Evolutionary conservation across 2,888 invertebrate genomes (phyloP).

Genomic region (Eueremaeus valkanovi): DNA sequence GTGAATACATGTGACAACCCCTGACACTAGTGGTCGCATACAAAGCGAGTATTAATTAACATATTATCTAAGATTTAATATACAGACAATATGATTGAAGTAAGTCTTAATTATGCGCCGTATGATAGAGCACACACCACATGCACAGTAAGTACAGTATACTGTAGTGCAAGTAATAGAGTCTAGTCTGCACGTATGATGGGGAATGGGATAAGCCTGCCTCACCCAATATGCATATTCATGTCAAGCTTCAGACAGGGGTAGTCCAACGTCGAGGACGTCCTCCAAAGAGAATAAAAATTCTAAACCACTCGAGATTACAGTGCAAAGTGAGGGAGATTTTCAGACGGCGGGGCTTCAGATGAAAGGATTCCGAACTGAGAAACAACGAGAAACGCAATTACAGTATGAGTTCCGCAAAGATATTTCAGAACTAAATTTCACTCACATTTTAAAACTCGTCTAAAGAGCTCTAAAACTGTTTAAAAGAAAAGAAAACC

Average conservation of each 20-base stretch:
- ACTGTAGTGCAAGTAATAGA: too few relatives aligned
- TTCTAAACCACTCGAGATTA: not conserved
- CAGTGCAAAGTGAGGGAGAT: not conserved
- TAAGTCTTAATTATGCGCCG: too few relatives aligned
- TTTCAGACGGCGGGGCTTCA: not conserved
- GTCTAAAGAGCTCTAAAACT: not conserved
- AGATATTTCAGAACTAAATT: too few relatives aligned
- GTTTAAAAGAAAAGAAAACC: not conserved
- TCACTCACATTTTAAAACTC: too few relatives aligned
- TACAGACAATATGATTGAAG: not conserved
- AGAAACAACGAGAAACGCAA: too few relatives aligned
- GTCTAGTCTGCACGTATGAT: too few relatives aligned
- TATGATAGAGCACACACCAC: not conserved
- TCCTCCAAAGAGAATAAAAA: not conserved
- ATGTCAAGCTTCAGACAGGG: not conserved
- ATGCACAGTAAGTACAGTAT: too few relatives aligned
- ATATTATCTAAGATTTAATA: too few relatives aligned
- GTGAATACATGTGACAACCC: not conserved
- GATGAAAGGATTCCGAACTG: constrained; percentile 30
- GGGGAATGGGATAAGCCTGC: too few relatives aligned
- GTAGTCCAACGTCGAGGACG: not conserved
- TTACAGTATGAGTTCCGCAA: too few relatives aligned
- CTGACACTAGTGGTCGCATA: not conserved
- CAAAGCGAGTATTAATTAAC: not conserved
- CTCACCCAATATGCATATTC: constrained; percentile 18